Conservation (phyloP, 2,888 invertebrate genomes). For the Oligia strigilis region DNA sequence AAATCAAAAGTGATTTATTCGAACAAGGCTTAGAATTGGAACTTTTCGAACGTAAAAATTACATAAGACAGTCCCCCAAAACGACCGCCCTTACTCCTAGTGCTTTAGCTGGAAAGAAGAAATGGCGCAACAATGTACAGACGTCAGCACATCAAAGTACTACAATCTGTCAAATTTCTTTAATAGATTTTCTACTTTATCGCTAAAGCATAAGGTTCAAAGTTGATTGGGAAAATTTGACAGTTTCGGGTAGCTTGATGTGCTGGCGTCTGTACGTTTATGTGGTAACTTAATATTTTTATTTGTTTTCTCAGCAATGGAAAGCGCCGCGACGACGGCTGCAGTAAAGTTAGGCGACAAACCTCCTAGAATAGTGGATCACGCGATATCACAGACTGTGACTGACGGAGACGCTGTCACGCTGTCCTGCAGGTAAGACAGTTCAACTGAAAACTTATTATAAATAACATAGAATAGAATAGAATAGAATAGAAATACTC, state of each 20-base stretch:
- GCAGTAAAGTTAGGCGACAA: slow-evolving; percentile 92
- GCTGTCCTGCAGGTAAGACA: slow-evolving; percentile 92
- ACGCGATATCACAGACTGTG: slow-evolving; percentile 94
- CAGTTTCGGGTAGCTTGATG: no score
- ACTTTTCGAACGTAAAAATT: background rate
- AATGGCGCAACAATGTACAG: background rate
- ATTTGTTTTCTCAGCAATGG: slow-evolving; percentile 90
- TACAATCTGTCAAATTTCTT: no score
- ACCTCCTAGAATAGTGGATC: slow-evolving; percentile 96
- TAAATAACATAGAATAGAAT: background rate
- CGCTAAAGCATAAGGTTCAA: no score
- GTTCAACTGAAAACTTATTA: background rate
- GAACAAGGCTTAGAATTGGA: background rate
- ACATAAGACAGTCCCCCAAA: background rate
- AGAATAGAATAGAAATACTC: no score
- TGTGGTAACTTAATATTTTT: background rate
- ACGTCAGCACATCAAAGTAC: no score
- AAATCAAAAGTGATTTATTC: background rate
- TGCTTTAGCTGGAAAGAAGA: background rate
- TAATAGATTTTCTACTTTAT: no score
- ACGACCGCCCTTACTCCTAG: background rate
- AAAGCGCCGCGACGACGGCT: slow-evolving; percentile 85
- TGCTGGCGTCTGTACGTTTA: no score
- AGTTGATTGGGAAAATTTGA: no score
- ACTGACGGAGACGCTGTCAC: slow-evolving; percentile 97